Evolutionary conservation across 2,113 vertebrate genomes (phyloP).

Genomic region (Oryctolagus cuniculus): DNA sequence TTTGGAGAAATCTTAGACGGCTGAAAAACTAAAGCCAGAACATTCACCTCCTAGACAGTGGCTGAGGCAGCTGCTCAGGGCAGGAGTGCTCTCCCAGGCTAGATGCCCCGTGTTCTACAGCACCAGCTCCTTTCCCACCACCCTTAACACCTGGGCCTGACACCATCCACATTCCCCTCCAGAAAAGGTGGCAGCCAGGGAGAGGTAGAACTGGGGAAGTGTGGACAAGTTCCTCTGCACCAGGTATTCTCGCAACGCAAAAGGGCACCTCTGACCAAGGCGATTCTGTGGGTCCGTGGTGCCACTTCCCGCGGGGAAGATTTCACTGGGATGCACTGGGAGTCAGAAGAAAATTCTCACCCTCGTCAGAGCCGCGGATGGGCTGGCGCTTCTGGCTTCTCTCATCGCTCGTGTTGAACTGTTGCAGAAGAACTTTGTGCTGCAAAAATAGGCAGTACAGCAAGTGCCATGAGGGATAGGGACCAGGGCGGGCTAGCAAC

Average conservation of each 20-base stretch:
- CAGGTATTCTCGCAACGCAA: not conserved
- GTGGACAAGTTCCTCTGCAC: not conserved
- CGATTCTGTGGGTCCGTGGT: not conserved
- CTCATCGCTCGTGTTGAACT: slow-evolving; percentile 96
- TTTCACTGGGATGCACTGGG: not conserved
- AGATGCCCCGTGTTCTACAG: not conserved
- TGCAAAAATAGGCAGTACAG: slow-evolving; percentile 80
- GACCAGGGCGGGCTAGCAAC: not conserved
- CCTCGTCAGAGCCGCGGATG: slow-evolving; percentile 94
- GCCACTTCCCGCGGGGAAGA: not conserved
- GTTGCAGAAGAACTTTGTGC: slow-evolving; percentile 97
- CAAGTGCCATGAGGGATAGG: not conserved
- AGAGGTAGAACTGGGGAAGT: not conserved
- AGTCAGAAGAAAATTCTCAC: slow-evolving; percentile 87
- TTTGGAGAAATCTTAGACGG: not conserved
- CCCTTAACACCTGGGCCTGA: not conserved
- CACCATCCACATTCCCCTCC: not conserved
- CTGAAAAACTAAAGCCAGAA: not conserved
- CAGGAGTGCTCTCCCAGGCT: not conserved
- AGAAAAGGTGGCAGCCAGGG: not conserved
- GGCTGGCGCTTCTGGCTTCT: slow-evolving; percentile 95
- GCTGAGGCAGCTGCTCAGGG: not conserved
- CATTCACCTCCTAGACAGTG: not conserved
- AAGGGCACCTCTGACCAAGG: not conserved
- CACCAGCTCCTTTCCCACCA: not conserved